Evolutionary conservation across 2,113 vertebrate genomes (phyloP), one percentile per base, ranked within the genome.

Genomic region (Haemorhous mexicanus): DNA sequence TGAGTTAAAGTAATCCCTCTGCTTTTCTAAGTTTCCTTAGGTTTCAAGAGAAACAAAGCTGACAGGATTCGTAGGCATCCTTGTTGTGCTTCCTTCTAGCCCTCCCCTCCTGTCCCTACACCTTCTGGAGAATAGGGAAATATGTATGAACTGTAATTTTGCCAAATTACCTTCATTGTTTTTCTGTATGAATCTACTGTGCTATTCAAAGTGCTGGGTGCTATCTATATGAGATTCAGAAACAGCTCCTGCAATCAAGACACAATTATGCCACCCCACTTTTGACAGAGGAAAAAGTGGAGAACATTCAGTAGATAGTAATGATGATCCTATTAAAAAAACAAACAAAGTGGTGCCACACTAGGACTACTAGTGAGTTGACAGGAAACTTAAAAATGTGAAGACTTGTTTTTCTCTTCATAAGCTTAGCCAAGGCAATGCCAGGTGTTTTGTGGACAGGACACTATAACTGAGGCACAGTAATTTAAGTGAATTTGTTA

Each of bases 401-500:
- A 85, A 68, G 14, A 20, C 18, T 49, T 39, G 2, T 43, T 83
- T 91, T 92, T 12, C 8, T 83, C 13, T 27, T n/a, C 26, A 35
- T 37, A 14, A 79, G 12, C 7, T 79, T 49, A 79, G 39, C 43
- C 21, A 87, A n/a, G 59, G 27, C 18, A 85, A 19, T 63, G 4
- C 19, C 39, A 62, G 20, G n/a, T 49, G 12, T 77, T 52, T 35
- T 0, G 0, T 55, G 46, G 11, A 47, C 63, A 74, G 32, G 22
- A 73, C 35, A 50, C 4, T 67, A 49, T 35, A 64, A 78, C 21
- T 33, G 21, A 67, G 30, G 30, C 24, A 49, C 1, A 1, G 13
- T 62, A 77, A 1, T 84, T 66, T 21, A 7, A 56, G 22, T 52
- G 41, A 89, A 53, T 35, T 53, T 66, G 14, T 76, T 61, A 73